phyloP scores from a whole-genome alignment of 2,888 invertebrate species.

The Linyphia triangularis region DNA sequence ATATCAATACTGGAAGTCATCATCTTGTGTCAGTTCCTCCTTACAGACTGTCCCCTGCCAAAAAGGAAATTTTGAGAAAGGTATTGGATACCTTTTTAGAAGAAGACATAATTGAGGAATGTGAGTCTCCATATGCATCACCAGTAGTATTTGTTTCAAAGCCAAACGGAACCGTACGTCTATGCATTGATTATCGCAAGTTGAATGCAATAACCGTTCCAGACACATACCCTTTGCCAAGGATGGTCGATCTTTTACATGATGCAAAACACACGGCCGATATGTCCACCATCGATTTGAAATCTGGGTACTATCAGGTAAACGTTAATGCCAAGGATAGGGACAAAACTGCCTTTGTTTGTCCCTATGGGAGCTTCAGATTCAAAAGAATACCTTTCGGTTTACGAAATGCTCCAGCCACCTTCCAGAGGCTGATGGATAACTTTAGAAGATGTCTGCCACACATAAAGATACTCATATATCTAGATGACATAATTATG shows the following conservation, averaged over 20 bases:
- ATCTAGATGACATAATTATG: no score
- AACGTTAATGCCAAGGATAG: background rate
- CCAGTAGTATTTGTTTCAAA: slow-evolving; percentile 35
- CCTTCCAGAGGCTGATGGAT: background rate
- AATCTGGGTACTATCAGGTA: slow-evolving; percentile 14
- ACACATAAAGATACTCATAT: no score
- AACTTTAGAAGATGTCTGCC: background rate
- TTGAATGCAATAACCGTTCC: no score
- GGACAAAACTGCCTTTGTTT: slow-evolving; percentile 32
- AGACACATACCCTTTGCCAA: slow-evolving; percentile 19
- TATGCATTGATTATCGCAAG: slow-evolving; percentile 25
- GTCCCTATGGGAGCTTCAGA: slow-evolving; percentile 12
- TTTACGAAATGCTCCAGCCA: slow-evolving; percentile 3
- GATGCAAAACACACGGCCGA: background rate
- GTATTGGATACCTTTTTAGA: slow-evolving; percentile 2
- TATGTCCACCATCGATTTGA: slow-evolving; percentile 33
- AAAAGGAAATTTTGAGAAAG: slow-evolving; percentile 13
- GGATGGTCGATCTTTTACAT: slow-evolving; percentile 14
- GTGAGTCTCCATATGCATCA: no score
- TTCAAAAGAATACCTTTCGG: slow-evolving; percentile 20
- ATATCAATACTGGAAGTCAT: no score
- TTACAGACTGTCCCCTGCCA: no score
- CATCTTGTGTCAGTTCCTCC: no score
- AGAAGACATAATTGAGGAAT: slow-evolving; percentile 24
- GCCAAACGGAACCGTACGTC: slow-evolving; percentile 11